Percentiles rank a stretch among this genome's conserved stretches.
Evolutionary conservation across 2,888 invertebrate species (phyloP).

Genomic region (Chymomyza procnemis): DNA sequence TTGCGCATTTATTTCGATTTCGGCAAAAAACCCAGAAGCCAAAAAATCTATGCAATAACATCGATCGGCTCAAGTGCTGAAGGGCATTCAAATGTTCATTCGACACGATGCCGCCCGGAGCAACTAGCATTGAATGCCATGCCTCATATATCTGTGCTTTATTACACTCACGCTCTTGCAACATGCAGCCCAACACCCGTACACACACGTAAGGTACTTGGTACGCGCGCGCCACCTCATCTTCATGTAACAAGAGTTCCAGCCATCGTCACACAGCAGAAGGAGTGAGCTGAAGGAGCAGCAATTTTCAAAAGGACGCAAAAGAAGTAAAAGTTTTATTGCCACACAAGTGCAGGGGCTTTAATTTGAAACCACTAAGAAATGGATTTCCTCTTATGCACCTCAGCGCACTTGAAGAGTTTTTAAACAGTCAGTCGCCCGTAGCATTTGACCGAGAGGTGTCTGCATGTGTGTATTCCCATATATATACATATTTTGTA

Average conservation of each 20-base stretch:
- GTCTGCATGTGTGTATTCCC: neutral
- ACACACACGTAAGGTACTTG: slow-evolving; percentile 33
- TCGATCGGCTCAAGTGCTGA: neutral
- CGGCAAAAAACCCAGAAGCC: too few species aligned
- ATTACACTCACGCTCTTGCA: slow-evolving; percentile 26
- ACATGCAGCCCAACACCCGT: neutral
- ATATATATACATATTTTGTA: neutral
- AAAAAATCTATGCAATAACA: neutral
- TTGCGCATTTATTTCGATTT: too few species aligned
- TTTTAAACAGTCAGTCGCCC: slow-evolving; percentile 8
- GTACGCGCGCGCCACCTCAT: too few species aligned
- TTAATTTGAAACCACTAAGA: slow-evolving; percentile 54
- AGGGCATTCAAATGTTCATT: slow-evolving; percentile 14
- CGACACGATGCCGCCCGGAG: neutral
- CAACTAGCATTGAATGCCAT: neutral
- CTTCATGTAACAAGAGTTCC: neutral
- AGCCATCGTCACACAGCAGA: slow-evolving; percentile 18
- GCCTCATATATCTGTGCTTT: slow-evolving; percentile 43
- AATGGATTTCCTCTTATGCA: slow-evolving; percentile 42
- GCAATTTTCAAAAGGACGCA: slow-evolving; percentile 37
- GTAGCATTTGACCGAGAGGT: slow-evolving; percentile 5
- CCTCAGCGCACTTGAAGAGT: slow-evolving; percentile 41
- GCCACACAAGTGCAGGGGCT: slow-evolving; percentile 36
- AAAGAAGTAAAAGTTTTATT: slow-evolving; percentile 37
- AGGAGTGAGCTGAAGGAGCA: slow-evolving; percentile 41